Conservation (phyloP, 2,113 vertebrate species). For the Tachysurus vachellii region DNA sequence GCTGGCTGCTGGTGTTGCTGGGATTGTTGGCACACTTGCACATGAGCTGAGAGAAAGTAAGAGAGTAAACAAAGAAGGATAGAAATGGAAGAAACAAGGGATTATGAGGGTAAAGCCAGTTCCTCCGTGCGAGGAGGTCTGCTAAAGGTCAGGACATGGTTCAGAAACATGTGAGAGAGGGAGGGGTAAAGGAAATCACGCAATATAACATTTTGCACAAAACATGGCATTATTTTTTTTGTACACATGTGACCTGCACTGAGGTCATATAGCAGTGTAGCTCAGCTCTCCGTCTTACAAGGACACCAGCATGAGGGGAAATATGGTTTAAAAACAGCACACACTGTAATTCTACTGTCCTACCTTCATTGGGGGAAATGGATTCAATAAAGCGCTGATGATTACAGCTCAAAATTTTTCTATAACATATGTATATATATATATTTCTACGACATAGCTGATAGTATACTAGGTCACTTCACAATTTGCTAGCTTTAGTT, state of each 20-base stretch:
- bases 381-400: neutral
- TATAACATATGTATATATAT: neutral
- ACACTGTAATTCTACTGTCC: neutral
- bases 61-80: neutral
- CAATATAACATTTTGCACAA: neutral
- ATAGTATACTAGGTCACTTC: neutral
- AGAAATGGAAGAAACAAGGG: neutral
- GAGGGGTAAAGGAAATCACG: too few species aligned
- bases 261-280: neutral
- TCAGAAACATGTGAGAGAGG: neutral
- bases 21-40: neutral
- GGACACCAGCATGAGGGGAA: neutral
- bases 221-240: neutral
- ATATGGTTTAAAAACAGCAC: neutral
- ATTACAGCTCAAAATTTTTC: neutral
- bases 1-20: neutral
- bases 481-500: neutral
- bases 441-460: neutral
- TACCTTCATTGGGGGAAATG: neutral
- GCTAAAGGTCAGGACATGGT: conserved; percentile 53
- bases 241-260: neutral
- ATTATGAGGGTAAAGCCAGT: conserved; percentile 56
- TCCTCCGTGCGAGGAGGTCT: conserved; percentile 61
- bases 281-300: neutral
- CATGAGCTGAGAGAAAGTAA: neutral